Evolutionary conservation across 2,888 invertebrate genomes (phyloP).

Genomic region (Metalampra italica): DNA sequence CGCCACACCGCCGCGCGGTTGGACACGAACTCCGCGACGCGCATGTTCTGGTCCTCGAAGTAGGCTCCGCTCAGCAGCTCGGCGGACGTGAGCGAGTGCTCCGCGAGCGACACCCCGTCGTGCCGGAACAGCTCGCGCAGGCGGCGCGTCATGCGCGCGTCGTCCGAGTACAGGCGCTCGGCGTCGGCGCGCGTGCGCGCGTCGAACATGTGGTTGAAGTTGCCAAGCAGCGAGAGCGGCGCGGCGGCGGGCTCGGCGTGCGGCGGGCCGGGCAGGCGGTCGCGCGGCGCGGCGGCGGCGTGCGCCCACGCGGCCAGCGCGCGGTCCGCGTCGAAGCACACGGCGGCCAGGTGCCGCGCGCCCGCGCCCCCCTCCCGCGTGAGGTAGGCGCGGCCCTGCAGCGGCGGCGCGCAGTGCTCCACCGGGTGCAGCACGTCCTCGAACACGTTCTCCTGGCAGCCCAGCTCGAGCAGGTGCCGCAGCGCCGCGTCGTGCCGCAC

Average conservation of each 20-base stretch:
- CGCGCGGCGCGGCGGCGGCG: conserved; percentile 32
- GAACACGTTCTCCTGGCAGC: conserved; percentile 64
- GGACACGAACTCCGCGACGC: conserved; percentile 56
- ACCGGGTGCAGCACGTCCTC: conserved; percentile 66
- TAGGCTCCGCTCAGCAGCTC: conserved; percentile 44
- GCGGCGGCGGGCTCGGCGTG: conserved; percentile 37
- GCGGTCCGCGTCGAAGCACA: conserved; percentile 62
- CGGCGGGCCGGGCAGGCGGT: conserved; percentile 32
- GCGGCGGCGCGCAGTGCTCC: conserved; percentile 46
- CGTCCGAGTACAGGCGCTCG: conserved; percentile 58
- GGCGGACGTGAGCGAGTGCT: conserved; percentile 46
- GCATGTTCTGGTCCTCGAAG: conserved; percentile 55
- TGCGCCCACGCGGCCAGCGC: conserved; percentile 34
- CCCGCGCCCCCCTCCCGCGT: conserved; percentile 28
- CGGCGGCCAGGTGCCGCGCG: conserved; percentile 49
- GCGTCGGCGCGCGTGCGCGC: conserved; percentile 50
- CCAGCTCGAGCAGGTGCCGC: conserved; percentile 56
- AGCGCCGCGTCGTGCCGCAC: conserved; percentile 34
- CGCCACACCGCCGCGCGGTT: conserved; percentile 56
- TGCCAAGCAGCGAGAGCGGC: conserved; percentile 62
- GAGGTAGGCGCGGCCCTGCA: conserved; percentile 63
- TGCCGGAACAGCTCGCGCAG: conserved; percentile 49
- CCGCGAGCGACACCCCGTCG: conserved; percentile 48
- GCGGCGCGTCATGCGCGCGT: conserved; percentile 43
- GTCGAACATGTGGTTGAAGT: conserved; percentile 72